Percentiles rank a stretch among this genome's conserved stretches.
phyloP scores from a whole-genome alignment of 2,797 vertebrate species.

The Gallirallus australis region DNA sequence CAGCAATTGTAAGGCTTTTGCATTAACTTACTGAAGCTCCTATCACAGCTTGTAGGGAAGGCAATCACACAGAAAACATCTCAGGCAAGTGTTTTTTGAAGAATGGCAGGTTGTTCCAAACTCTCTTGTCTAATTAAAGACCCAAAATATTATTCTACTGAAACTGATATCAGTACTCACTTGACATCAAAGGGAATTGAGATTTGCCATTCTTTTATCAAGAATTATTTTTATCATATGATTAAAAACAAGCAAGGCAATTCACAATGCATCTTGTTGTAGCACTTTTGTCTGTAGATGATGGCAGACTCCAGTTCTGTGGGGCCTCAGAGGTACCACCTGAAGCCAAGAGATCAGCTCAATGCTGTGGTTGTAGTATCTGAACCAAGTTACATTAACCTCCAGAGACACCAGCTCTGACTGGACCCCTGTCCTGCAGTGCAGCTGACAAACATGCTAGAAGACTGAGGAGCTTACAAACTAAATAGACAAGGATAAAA shows the following conservation, averaged over 20 bases:
- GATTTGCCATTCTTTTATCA: neutral
- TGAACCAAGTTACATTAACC: neutral
- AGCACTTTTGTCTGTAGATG: neutral
- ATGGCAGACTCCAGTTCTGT: neutral
- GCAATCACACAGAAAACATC: neutral
- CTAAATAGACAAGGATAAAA: neutral
- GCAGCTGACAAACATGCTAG: neutral
- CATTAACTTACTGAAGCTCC: neutral
- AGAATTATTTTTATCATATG: constrained; percentile 6
- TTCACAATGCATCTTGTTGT: neutral
- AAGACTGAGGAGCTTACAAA: neutral
- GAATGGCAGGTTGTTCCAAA: constrained; percentile 1
- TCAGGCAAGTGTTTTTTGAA: neutral
- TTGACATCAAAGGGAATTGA: constrained; percentile 31
- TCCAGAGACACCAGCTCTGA: neutral
- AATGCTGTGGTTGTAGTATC: neutral
- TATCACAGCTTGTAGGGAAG: neutral
- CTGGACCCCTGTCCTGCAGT: neutral
- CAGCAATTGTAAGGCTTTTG: constrained; percentile 5
- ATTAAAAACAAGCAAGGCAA: neutral
- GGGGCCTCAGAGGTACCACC: neutral
- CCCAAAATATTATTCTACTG: neutral
- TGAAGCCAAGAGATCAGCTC: neutral
- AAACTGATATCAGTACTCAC: neutral
- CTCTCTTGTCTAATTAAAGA: constrained; percentile 3